Conservation (phyloP, 1,140 invertebrate species). For the Melitaea cinxia region DNA sequence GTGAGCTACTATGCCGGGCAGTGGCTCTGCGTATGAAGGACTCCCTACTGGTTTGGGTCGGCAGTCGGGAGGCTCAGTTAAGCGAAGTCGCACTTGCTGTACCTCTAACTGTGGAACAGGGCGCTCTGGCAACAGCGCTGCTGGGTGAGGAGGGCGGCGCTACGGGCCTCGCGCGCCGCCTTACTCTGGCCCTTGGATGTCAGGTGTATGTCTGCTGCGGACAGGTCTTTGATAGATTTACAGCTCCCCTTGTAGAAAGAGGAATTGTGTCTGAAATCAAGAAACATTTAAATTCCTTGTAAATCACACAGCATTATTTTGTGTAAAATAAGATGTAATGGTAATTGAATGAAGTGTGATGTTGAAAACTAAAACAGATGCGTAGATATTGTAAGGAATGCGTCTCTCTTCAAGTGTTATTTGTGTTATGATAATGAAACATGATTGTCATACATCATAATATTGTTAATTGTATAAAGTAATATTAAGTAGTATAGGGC, state of each 20-base stretch:
- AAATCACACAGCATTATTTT: not conserved
- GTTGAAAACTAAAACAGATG: not conserved
- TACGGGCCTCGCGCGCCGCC: conserved; percentile 35
- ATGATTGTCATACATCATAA: too few relatives aligned
- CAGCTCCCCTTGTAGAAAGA: conserved; percentile 40
- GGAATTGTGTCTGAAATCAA: conserved; percentile 43
- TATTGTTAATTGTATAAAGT: too few relatives aligned
- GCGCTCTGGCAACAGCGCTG: conserved; percentile 34
- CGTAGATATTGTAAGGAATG: too few relatives aligned
- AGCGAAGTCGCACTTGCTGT: conserved; percentile 43
- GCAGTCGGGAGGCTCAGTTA: conserved; percentile 41
- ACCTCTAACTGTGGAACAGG: conserved; percentile 29
- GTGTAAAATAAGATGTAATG: too few relatives aligned
- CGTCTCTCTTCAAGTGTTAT: too few relatives aligned
- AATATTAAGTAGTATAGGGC: too few relatives aligned
- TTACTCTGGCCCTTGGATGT: conserved; percentile 31
- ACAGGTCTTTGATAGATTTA: conserved; percentile 44
- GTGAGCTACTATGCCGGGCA: conserved; percentile 42
- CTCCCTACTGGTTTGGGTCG: conserved; percentile 49
- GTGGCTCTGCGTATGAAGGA: conserved; percentile 42
- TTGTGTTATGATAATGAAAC: too few relatives aligned
- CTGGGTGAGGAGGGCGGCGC: conserved; percentile 35
- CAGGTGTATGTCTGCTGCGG: conserved; percentile 44
- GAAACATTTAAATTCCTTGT: conserved; percentile 38
- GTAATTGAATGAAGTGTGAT: too few relatives aligned